phyloP scores from a whole-genome alignment of 1,140 invertebrate species.

The Caenorhabditis brenneri region DNA sequence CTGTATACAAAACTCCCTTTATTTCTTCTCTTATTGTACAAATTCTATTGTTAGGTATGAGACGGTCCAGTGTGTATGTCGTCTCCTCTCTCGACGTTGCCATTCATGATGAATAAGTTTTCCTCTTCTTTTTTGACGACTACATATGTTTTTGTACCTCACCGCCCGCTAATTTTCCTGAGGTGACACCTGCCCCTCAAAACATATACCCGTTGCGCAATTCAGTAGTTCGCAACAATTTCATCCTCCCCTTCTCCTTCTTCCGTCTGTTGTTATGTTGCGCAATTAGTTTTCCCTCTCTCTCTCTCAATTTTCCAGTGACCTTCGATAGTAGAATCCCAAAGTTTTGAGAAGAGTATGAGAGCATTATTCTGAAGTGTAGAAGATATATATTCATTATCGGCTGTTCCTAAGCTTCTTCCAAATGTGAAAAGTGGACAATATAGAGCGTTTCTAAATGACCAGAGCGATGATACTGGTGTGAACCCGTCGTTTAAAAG shows the following conservation, averaged over 20 bases:
- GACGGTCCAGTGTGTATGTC: neutral
- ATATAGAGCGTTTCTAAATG: neutral
- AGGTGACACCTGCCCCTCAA: neutral
- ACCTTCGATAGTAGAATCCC: neutral
- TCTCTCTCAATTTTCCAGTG: neutral
- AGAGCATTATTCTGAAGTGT: constrained; percentile 16
- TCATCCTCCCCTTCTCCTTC: neutral
- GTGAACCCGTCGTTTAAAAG: neutral
- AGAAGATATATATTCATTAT: neutral
- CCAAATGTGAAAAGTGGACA: neutral
- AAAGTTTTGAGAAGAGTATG: neutral
- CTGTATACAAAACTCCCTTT: neutral
- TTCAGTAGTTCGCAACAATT: constrained; percentile 26
- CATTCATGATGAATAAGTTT: constrained; percentile 18
- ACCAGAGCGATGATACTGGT: neutral
- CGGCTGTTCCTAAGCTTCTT: neutral
- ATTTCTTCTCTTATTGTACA: neutral
- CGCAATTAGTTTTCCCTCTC: neutral
- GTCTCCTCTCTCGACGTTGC: neutral
- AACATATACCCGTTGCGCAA: neutral
- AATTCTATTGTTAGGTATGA: constrained; percentile 19
- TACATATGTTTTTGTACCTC: neutral
- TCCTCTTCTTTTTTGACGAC: neutral
- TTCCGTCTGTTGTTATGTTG: neutral
- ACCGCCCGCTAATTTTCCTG: neutral